Base-by-base conservation (phyloP, 2,888 invertebrate species). In the Glyphotaelius pellucidus region DNA sequence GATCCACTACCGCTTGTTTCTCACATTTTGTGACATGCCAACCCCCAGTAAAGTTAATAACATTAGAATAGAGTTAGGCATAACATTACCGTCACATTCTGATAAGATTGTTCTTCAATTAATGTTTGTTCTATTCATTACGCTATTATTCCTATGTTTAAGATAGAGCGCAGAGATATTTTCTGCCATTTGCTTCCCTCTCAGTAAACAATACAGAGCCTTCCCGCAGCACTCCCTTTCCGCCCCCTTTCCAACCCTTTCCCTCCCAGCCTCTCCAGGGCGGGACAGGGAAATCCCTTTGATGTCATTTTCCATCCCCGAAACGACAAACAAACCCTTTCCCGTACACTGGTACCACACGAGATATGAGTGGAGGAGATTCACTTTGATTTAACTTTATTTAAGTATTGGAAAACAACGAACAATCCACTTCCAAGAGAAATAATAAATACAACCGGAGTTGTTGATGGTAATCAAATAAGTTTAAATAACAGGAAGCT, bases 281-380 rank as follows among this genome's bases (percentile, higher is more conserved):
- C 84, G 47, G 83, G 19, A 47, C 32, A 14, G 42, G 80, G 67
- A 83, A 90, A 84, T 90, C 83, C 84, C 52, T 90, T 90, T 90
- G 90, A 90, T 90, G 90, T 83, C 90, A 90, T 83, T 90, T 83
- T 90, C 90, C 83, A 32, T 90, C 42, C 32, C 42, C 42, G n/a
- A 86, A 38, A 86, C 38, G 85, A 83, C 83, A 83, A 83, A 83
- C 83, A 83, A 83, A 67, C 67, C 67, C 67, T 67, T 67, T 25
- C 67, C 67, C 67, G 25, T n/a, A 67, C 9, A n/a, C 67, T 67
- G 67, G 67, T 9, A n/a, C 67, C 67, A 67, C 25, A 67, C 25
- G 67, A 81, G 81, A 81, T 81, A 81, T 81, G 81, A 81, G 31
- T 30, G 31, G 19, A 81, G 81, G 5, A 81, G 30, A 9, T 67